Evolutionary conservation across 2,113 vertebrate genomes (phyloP), one percentile per base, ranked within the genome.

Genomic region (Hystrix cristata): DNA sequence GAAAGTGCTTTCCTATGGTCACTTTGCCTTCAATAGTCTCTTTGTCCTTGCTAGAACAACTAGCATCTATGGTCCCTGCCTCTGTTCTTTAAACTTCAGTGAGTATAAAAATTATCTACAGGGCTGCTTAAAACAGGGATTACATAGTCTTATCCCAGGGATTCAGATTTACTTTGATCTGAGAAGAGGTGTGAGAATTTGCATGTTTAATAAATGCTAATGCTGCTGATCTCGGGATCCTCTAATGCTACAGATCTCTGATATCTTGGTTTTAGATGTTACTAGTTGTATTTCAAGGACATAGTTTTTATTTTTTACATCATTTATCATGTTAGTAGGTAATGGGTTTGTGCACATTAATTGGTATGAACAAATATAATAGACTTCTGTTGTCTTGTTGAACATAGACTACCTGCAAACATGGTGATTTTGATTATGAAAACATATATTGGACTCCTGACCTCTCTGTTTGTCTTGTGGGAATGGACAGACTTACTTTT

Each of bases 271-370:
- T 34, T 53, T 79, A n/a, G 7, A 34, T 3, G 11, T 48, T 53
- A 76, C 59, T 15, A 31, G 14, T 64, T 82, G 12, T 85, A 79
- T 92, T 72, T 96, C 60, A 94, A 90, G 51, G 90, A 51, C 23
- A 88, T 16, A 7, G 5, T 31, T 85, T 92, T 88, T 55, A 81
- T 74, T 92, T 87, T 93, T 87, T 67, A 11, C 18, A 92, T 86
- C 4, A 15, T 91, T 14, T 51, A 38, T 83, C 72, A 25, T 94
- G 48, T 87, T 87, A 64, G 46, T 69, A 84, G 83, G 5, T 55
- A 82, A 71, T 93, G 8, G n/a, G 14, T 83, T 79, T 23, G 62
- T 31, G 94, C 1, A 62, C 92, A 95, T 43, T 90, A 88, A 78
- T 65, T 90, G 34, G 21, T 80, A 9, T 96, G 72, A 96, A 83